Evolutionary conservation across 2,113 vertebrate genomes (phyloP).

Genomic region (Callorhinus ursinus): DNA sequence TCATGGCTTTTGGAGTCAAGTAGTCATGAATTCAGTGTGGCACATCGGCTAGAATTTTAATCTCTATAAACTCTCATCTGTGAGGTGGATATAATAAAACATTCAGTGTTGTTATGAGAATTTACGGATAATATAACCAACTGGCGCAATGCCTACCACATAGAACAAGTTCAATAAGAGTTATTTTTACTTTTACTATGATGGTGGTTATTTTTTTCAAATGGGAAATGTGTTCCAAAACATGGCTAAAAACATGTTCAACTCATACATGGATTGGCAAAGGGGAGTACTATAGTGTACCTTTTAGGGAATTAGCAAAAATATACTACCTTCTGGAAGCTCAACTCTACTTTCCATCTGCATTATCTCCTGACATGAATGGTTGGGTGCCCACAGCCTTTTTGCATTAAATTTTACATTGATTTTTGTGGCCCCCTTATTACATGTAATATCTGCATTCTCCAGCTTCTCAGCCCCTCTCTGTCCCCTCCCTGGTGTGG

Average conservation of each 20-base stretch:
- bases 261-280: not conserved
- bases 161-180: not conserved
- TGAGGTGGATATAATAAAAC: not conserved
- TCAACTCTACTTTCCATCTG: constrained; percentile 73
- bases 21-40: not conserved
- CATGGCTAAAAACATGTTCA: not conserved
- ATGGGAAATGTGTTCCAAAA: constrained; percentile 63
- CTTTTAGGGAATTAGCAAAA: constrained; percentile 70
- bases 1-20: not conserved
- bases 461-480: constrained; percentile 65
- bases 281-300: not conserved
- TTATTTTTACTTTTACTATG: constrained; percentile 8
- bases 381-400: constrained; percentile 80
- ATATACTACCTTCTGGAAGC: constrained; percentile 65
- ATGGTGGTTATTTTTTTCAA: constrained; percentile 40
- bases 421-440: constrained; percentile 81
- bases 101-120: not conserved
- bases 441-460: constrained; percentile 73
- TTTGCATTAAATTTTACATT: constrained; percentile 82
- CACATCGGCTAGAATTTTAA: not conserved
- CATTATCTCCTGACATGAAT: constrained; percentile 71
- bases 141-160: not conserved
- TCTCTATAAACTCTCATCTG: not conserved
- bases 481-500: constrained; percentile 79
- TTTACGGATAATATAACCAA: not conserved